Evolutionary conservation across 2,797 vertebrate species (phyloP).

Genomic region (Aldrovandia affinis): DNA sequence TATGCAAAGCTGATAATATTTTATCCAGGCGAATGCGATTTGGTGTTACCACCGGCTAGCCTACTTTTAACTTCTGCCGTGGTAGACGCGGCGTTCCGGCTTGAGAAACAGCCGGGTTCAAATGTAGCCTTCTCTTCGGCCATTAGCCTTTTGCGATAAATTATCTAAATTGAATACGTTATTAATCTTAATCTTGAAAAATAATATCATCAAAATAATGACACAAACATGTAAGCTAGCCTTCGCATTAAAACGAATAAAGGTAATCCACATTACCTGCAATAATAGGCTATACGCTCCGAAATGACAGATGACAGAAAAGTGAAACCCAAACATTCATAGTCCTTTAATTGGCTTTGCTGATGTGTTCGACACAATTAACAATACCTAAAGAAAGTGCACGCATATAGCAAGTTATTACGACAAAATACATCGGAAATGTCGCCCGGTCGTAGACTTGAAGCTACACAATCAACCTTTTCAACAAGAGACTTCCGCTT

Average conservation of each 20-base stretch:
- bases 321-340: constrained; percentile 24
- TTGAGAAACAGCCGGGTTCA: not conserved
- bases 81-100: not conserved
- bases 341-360: constrained; percentile 42
- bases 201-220: constrained; percentile 13
- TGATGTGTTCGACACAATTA: constrained; percentile 27
- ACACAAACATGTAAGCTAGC: constrained; percentile 5
- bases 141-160: not conserved
- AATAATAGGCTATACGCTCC: constrained; percentile 37
- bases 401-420: constrained; percentile 18
- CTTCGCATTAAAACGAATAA: constrained; percentile 17
- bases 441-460: not conserved
- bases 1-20: not conserved
- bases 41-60: not conserved
- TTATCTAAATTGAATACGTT: too few relatives aligned
- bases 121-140: not conserved
- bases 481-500: constrained; percentile 37
- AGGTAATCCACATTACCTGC: constrained; percentile 39
- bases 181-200: not conserved
- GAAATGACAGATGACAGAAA: constrained; percentile 32
- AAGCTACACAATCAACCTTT: constrained; percentile 24
- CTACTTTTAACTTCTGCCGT: not conserved
- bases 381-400: constrained; percentile 15
- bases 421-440: constrained; percentile 9
- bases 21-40: not conserved